Percentiles rank a stretch among this genome's conserved stretches.
phyloP scores from a whole-genome alignment of 2,888 invertebrate species.

The Achlya flavicornis region DNA sequence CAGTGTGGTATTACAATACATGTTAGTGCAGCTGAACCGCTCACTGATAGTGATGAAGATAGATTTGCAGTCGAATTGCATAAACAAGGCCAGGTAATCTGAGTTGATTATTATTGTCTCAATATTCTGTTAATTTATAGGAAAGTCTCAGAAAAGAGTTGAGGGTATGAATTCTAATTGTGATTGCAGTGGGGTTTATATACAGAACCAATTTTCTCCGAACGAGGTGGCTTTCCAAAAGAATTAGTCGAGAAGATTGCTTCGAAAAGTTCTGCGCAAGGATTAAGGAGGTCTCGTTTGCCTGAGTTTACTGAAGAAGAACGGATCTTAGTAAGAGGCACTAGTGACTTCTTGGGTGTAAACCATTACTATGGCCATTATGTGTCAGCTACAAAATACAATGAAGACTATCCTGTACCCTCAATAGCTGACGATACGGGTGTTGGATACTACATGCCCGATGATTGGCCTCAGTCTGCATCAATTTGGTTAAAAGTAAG shows the following conservation, averaged over 20 bases:
- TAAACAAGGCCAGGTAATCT: constrained; percentile 32
- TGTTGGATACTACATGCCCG: constrained; percentile 34
- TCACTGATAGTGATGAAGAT: constrained; percentile 50
- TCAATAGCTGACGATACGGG: constrained; percentile 49
- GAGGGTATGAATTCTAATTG: too few species aligned
- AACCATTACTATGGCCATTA: constrained; percentile 85
- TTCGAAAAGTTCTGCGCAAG: constrained; percentile 66
- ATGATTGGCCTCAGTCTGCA: constrained; percentile 51
- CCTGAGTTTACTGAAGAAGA: constrained; percentile 69
- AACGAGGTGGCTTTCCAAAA: constrained; percentile 77
- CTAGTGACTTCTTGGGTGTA: constrained; percentile 76
- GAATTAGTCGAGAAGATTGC: constrained; percentile 69
- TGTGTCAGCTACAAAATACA: constrained; percentile 44
- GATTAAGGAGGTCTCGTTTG: constrained; percentile 65
- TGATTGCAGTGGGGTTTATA: constrained; percentile 64
- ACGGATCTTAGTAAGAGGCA: constrained; percentile 49
- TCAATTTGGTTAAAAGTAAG: constrained; percentile 58
- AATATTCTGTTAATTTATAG: background rate
- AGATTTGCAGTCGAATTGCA: constrained; percentile 45
- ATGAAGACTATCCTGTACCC: constrained; percentile 36
- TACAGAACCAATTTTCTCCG: constrained; percentile 73
- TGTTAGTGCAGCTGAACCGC: constrained; percentile 38
- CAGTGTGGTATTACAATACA: constrained; percentile 32
- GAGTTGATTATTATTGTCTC: background rate
- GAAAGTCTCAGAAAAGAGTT: background rate